Base-by-base conservation (phyloP, 1,140 invertebrate species). In the Orius insidiosus region DNA sequence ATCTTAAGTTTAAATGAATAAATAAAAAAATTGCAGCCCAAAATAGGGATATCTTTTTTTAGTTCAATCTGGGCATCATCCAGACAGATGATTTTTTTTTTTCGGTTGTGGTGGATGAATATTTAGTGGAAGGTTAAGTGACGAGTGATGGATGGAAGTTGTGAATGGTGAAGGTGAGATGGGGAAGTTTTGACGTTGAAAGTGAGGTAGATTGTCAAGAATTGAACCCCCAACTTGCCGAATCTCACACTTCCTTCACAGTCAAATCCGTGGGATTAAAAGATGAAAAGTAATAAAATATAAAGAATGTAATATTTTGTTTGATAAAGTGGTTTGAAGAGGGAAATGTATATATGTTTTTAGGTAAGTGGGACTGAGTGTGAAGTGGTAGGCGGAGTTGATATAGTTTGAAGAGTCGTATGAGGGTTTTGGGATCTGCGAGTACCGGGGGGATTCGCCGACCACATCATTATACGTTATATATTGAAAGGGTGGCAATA, bases 401-500 rank as follows among this genome's bases (percentile, higher is more conserved):
- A 48, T 39, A 42, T 42, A 41, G 46, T 48, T 30, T 42, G 24
- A 30, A 41, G 43, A 11, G 30, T n/a, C n/a, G 18, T 30, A 30
- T 24, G 38, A n/a, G 10, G 18, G 15, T 5, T 42, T 18, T 15
- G 18, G 16, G 41, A 36, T n/a, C n/a, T n/a, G n/a, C n/a, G n/a
- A 24, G 24, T 3, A 7, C 3, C 3, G 24, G 24, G 24, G 24
- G 24, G 24, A 24, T 24, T 4, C 24, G 24, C 3, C 24, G 38
- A 50, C 48, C 48, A 50, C 48, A 50, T 50, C 48, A 50, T 50
- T 50, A 50, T 50, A 50, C 48, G 19, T 33, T 50, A 50, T 50
- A 50, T 50, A 50, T 50, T 50, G 48, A 50, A 50, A 46, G 43
- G 35, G 37, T 33, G 47, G 47, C 38, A 48, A 48, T 48, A 48